Base-by-base conservation (phyloP, 2,113 vertebrate species). In the Coryphaenoides rupestris region DNA sequence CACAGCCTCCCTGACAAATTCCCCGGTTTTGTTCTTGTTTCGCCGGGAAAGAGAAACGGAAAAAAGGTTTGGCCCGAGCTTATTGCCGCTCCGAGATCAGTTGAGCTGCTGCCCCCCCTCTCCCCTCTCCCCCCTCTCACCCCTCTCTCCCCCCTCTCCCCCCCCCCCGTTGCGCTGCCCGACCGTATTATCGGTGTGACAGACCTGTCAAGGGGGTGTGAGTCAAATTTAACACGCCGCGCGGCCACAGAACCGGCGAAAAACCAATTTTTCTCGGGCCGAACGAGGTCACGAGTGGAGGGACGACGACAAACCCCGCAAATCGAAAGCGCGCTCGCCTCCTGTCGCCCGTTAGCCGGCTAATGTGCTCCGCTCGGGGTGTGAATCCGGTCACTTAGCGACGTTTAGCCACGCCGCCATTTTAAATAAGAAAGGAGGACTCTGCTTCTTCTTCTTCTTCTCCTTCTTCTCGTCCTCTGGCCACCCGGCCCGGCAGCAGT, bases 301-400 rank as follows among this genome's bases (percentile, higher is more conserved):
- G 55, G 70, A 70, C 73, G n/a, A n/a, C n/a, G n/a, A n/a, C n/a
- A n/a, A 75, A 75, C 19, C 68, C 75, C 68, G 67, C 33, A 50
- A 77, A 80, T 73, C 58, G 75, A 59, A 52, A 47, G 14, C 3
- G 16, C 53, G 56, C n/a, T n/a, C n/a, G n/a, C n/a, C n/a, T n/a
- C n/a, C n/a, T n/a, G n/a, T n/a, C n/a, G n/a, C n/a, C n/a, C n/a
- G n/a, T n/a, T 55, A 55, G 50, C 19, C 17, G 17, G 65, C 76
- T 88, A 83, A 84, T 81, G 77, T 81, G 69, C 69, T 75, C 83
- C 82, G 80, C 83, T 84, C 79, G 68, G n/a, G n/a, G 73, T 75
- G 66, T 79, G 81, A 86, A 83, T 78, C 81, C 76, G 85, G 82
- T 84, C 73, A 83, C 86, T 86, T 86, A 75, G 67, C 69, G 74